Percentiles rank a stretch among this genome's conserved stretches.
Conservation (phyloP, 2,797 vertebrate genomes). For the Rhabdomys pumilio region DNA sequence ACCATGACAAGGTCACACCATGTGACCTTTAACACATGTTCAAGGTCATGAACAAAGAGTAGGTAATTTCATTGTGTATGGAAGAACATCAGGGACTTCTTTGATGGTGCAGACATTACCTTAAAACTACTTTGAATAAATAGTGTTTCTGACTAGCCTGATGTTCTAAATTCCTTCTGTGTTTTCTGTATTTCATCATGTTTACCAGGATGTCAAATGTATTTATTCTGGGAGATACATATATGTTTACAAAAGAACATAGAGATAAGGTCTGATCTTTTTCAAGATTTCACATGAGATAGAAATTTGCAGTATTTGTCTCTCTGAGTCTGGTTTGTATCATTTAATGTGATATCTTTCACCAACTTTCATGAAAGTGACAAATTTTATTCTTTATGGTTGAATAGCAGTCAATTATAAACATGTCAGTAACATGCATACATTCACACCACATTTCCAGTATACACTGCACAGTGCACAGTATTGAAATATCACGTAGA, state of each 20-base stretch:
- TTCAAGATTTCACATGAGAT: neutral
- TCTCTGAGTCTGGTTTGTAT: neutral
- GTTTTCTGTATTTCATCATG: constrained; percentile 27
- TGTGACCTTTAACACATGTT: too few relatives aligned
- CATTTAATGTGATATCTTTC: neutral
- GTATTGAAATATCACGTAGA: neutral
- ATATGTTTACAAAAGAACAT: constrained; percentile 15
- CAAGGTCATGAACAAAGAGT: too few relatives aligned
- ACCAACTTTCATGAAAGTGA: neutral
- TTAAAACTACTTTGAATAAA: constrained; percentile 17
- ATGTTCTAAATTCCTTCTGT: constrained; percentile 31
- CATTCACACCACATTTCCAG: neutral
- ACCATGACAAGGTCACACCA: too few relatives aligned
- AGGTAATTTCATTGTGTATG: too few relatives aligned
- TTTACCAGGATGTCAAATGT: constrained; percentile 24
- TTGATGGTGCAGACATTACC: neutral
- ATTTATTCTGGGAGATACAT: neutral
- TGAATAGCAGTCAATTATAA: neutral
- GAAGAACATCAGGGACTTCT: neutral
- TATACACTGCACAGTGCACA: neutral
- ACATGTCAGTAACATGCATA: neutral
- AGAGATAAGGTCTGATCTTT: neutral
- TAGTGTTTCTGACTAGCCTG: neutral
- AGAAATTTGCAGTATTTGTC: neutral
- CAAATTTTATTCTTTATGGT: neutral